These are phyloP conservation scores for Malurus leucopterus DNA, from an alignment of 2,797 vertebrate species.

Conservation along the genomic window DNA sequence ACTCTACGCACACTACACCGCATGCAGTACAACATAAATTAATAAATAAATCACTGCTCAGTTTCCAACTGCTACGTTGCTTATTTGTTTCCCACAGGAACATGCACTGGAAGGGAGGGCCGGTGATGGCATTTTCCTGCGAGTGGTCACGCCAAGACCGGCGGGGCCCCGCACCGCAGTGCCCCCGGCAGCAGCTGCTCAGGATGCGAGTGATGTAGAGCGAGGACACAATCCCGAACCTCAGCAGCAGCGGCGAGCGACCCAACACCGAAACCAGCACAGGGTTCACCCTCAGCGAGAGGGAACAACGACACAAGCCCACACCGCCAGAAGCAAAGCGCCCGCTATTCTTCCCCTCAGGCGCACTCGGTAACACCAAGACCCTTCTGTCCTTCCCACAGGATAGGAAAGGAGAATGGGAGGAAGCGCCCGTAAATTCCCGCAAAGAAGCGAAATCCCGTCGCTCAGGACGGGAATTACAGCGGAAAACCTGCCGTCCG, in stretches of 20 bases:
- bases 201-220: accelerated
- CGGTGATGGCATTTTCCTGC: not conserved
- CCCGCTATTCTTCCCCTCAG: accelerated
- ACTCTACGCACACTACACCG: accelerated
- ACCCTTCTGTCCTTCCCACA: not conserved
- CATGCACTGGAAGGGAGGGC: not conserved
- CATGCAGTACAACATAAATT: too few relatives aligned
- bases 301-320: not conserved
- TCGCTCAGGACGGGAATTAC: not conserved
- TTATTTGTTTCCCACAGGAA: not conserved
- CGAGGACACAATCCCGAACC: not conserved
- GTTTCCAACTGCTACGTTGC: not conserved
- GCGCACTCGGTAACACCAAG: accelerated
- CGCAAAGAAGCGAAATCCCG: not conserved
- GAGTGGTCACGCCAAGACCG: not conserved
- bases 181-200: not conserved
- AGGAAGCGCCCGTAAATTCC: not conserved
- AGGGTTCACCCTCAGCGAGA: not conserved
- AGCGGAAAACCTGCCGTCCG: not conserved
- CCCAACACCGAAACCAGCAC: not conserved
- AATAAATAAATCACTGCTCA: not conserved
- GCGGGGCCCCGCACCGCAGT: not conserved
- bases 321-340: not conserved
- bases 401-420: not conserved
- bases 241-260: not conserved